phyloP scores from a whole-genome alignment of 2,797 vertebrate genomes.

The Anabas testudineus region DNA sequence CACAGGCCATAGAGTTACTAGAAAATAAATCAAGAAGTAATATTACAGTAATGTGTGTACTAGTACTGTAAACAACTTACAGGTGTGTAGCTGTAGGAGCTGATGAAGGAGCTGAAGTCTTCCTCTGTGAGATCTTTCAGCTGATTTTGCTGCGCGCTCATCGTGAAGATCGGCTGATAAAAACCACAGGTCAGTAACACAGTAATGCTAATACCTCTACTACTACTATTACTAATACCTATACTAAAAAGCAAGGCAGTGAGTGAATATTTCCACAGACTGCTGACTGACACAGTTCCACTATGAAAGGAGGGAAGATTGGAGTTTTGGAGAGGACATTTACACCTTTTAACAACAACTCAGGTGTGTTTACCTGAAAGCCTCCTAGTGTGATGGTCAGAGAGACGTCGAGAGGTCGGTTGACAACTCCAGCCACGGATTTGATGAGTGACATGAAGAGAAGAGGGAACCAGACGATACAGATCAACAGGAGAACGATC shows the following conservation, averaged over 20 bases:
- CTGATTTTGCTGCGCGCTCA: constrained; percentile 96
- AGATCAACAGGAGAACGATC: constrained; percentile 95
- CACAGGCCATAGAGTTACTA: not conserved
- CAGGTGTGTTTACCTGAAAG: constrained; percentile 88
- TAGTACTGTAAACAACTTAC: constrained; percentile 48
- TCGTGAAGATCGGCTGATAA: constrained; percentile 92
- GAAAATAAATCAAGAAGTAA: not conserved
- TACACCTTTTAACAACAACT: too few species aligned
- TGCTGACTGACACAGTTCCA: too few species aligned
- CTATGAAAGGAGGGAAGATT: too few species aligned
- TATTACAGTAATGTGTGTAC: not conserved
- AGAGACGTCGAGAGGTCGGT: constrained; percentile 94
- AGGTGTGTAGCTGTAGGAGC: constrained; percentile 76
- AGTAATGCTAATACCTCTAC: not conserved
- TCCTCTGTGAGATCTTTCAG: constrained; percentile 84
- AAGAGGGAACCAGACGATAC: constrained; percentile 99
- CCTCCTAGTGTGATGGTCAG: constrained; percentile 94
- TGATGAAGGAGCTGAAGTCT: constrained; percentile 76
- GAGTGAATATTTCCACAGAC: too few species aligned
- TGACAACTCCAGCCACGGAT: constrained; percentile 96
- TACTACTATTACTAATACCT: not conserved
- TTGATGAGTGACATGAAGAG: constrained; percentile 99
- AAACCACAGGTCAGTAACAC: not conserved
- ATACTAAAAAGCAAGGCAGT: too few species aligned
- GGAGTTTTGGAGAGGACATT: too few species aligned